A percentile compares a stretch with the other conserved stretches of the same genome.
Conservation (phyloP, 2,113 vertebrate species). For the Lepidiolamprologus cunningtoni region DNA sequence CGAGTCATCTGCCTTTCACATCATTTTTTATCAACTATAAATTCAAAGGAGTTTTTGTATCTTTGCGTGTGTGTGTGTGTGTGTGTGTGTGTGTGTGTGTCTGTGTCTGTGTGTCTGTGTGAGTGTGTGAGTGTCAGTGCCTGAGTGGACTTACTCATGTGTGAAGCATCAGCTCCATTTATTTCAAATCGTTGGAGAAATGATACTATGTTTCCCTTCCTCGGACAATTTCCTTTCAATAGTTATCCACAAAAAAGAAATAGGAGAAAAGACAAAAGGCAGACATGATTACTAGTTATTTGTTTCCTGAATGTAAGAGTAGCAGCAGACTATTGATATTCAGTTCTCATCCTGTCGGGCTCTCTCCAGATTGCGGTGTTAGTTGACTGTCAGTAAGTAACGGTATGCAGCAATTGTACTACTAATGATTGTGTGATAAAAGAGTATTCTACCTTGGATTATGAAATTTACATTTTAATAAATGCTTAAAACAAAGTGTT, state of each 20-base stretch:
- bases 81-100: neutral
- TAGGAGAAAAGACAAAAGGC: neutral
- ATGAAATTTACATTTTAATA: neutral
- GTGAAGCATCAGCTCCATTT: neutral
- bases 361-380: neutral
- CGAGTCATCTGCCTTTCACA: neutral
- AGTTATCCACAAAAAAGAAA: neutral
- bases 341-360: neutral
- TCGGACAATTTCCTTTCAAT: neutral
- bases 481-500: neutral
- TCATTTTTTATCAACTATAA: neutral
- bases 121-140: neutral
- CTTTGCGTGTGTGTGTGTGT: neutral
- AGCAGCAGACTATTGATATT: neutral
- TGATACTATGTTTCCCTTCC: neutral
- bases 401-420: neutral
- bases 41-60: neutral
- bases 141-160: neutral
- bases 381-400: neutral
- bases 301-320: neutral
- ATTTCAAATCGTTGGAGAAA: neutral
- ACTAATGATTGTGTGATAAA: slow-evolving; percentile 5
- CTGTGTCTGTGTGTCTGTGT: neutral
- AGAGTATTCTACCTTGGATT: neutral
- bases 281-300: slow-evolving; percentile 4